Evolutionary conservation across 2,888 invertebrate genomes (phyloP), one percentile per base, ranked within the genome.

Genomic region (Drosophila atripex): DNA sequence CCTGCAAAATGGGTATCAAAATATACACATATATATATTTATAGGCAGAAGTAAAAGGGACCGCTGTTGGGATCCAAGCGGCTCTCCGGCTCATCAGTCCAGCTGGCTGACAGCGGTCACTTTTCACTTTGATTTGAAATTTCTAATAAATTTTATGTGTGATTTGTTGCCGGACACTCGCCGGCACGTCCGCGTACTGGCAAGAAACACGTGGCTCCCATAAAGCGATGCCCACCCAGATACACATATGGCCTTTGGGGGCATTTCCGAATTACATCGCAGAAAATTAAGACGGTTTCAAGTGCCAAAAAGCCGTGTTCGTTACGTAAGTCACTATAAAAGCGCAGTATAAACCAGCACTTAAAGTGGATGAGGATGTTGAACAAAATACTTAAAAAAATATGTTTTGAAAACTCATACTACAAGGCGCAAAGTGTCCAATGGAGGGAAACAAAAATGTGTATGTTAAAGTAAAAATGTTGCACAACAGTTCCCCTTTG

Each of bases 121-220:
- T 83, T 88, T 86, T 83, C 86, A 83, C 88, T 79, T 83, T 86
- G 84, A 88, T 88, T 88, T 72, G 77, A 86, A 86, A 80, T 86
- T 80, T 80, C 74, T 84, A 84, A 84, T 84, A 84, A 86, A 84
- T 86, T 86, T 88, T 77, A 83, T 86, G 86, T 83, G 86, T 74
- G 83, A 83, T 88, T 80, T 79, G 71, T 68, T 65, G 73, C 68
- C 53, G 64, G 71, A 65, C 86, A 69, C 71, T 73, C 69, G 50
- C 70, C 38, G 11, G 35, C 65, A 66, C 53, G 41, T 39, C 47
- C 1, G 30, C 16, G 39, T 30, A 30, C 30, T 49, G 18, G 7
- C 54, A 21, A 38, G 55, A 25, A 53, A 75, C 79, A 82, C 83
- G 86, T 87, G 86, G 65, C 39, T 41, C 32, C 73, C 88, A 80